These are phyloP conservation scores for Epinephelus fuscoguttatus DNA, from an alignment of 2,113 vertebrate species.

Conservation along the genomic window DNA sequence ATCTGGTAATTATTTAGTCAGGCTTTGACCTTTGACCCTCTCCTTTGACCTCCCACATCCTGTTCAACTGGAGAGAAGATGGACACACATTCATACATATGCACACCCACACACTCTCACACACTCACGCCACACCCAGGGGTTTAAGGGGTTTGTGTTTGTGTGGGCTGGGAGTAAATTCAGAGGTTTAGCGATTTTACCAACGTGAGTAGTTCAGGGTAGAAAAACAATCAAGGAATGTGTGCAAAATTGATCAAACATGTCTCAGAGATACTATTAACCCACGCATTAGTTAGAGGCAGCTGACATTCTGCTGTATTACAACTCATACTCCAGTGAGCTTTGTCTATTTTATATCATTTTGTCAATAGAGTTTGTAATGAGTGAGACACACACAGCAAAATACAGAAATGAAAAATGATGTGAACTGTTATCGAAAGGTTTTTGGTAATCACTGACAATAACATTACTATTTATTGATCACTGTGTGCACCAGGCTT, in stretches of 20 bases:
- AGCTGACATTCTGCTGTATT: conserved; percentile 17
- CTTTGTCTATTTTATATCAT: neutral
- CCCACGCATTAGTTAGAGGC: neutral
- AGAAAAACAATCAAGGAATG: conserved; percentile 46
- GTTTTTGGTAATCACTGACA: conserved; percentile 29
- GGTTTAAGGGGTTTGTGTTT: conserved; percentile 45
- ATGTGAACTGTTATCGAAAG: neutral
- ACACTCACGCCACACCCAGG: conserved; percentile 22
- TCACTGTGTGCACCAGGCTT: neutral
- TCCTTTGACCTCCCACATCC: conserved; percentile 81
- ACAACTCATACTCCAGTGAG: neutral
- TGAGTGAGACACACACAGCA: neutral
- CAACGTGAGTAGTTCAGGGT: conserved; percentile 5
- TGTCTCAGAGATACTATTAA: neutral
- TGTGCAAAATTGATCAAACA: conserved; percentile 28
- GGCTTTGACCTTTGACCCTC: conserved; percentile 78
- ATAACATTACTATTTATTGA: conserved; percentile 24
- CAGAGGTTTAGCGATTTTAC: conserved; percentile 34
- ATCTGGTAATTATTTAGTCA: conserved; percentile 81
- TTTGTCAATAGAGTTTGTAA: neutral
- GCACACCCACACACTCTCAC: conserved; percentile 53
- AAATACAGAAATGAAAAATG: neutral
- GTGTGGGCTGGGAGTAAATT: conserved; percentile 55
- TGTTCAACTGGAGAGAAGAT: conserved; percentile 69
- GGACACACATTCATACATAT: conserved; percentile 73